Conservation (phyloP, 2,797 vertebrate genomes). For the Aselliscus stoliczkanus region DNA sequence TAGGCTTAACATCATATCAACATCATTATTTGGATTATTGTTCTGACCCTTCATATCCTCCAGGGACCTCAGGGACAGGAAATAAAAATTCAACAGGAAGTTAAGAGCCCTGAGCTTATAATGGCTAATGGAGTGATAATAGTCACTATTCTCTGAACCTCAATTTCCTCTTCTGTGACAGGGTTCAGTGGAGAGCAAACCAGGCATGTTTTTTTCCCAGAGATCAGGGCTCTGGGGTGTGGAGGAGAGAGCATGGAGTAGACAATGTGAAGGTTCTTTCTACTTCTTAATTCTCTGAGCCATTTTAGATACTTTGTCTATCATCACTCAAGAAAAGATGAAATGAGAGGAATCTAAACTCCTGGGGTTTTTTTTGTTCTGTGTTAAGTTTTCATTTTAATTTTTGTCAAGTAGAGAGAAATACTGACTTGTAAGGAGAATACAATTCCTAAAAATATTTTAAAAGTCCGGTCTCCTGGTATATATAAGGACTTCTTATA, state of each 20-base stretch:
- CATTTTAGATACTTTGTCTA: not conserved
- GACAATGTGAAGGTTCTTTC: not conserved
- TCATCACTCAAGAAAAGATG: not conserved
- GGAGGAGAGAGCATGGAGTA: not conserved
- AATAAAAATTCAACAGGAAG: constrained; percentile 6
- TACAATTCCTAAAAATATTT: constrained; percentile 1
- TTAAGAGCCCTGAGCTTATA: not conserved
- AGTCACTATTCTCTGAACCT: not conserved
- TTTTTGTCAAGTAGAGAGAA: not conserved
- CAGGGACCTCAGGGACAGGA: not conserved
- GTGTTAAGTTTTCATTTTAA: not conserved
- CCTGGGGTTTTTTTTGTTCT: not conserved
- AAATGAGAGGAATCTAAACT: not conserved
- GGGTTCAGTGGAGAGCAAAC: not conserved
- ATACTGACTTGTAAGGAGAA: not conserved
- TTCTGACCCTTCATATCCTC: constrained; percentile 17
- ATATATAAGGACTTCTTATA: not conserved
- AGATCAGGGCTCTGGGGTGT: not conserved
- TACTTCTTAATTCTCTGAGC: not conserved
- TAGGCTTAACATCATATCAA: not conserved
- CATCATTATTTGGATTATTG: not conserved
- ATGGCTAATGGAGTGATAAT: not conserved
- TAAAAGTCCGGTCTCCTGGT: not conserved
- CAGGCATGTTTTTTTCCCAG: not conserved
- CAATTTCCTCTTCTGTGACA: not conserved